Conservation (phyloP, 2,797 vertebrate genomes). For the Coilia nasus region DNA sequence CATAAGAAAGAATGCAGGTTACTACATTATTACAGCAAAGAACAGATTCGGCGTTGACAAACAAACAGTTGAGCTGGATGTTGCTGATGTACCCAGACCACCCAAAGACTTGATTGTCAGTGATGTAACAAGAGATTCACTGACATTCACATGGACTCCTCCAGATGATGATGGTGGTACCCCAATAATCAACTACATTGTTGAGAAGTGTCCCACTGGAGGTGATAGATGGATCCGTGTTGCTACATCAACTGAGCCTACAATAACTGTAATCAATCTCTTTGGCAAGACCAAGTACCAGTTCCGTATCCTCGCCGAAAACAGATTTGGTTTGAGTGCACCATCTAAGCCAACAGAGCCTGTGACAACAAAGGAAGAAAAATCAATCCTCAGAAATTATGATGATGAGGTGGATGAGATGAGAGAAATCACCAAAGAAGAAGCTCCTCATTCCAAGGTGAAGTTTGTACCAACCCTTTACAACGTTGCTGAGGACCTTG, state of each 20-base stretch:
- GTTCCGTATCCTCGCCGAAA: conserved; percentile 96
- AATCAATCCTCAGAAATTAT: conserved; percentile 91
- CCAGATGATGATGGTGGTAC: conserved; percentile 94
- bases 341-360: conserved; percentile 91
- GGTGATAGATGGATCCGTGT: conserved; percentile 96
- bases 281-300: conserved; percentile 98
- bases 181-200: conserved; percentile 87
- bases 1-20: conserved; percentile 92
- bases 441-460: conserved; percentile 87
- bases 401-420: conserved; percentile 97
- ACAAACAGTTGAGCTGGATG: conserved; percentile 96
- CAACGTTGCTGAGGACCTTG: conserved; percentile 93
- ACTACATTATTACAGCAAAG: conserved; percentile 96
- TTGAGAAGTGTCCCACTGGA: conserved; percentile 95
- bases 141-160: conserved; percentile 92
- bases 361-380: conserved; percentile 94
- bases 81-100: conserved; percentile 93
- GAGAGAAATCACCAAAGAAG: conserved; percentile 82
- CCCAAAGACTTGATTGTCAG: conserved; percentile 89
- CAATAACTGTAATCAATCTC: conserved; percentile 90
- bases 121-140: conserved; percentile 89
- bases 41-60: conserved; percentile 98
- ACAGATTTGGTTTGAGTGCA: conserved; percentile 90
- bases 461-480: conserved; percentile 93
- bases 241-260: conserved; percentile 87